Base-by-base conservation (phyloP, 2,797 vertebrate genomes). In the Halcyon smyrnensis region DNA sequence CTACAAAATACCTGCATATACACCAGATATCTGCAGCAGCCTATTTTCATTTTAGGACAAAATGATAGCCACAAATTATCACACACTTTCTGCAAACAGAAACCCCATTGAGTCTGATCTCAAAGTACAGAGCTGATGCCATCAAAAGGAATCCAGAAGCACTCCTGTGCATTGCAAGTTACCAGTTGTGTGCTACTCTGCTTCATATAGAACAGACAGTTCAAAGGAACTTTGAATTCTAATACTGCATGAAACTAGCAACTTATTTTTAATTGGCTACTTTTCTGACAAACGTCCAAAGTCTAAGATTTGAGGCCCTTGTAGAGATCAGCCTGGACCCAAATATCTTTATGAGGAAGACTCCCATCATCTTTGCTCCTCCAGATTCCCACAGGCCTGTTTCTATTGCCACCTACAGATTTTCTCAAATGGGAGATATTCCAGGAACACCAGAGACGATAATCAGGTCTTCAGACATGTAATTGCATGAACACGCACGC, bases 401-500 rank as follows among this genome's bases (percentile, higher is more conserved):
- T 93, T 76, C 63, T 64, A 36, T 50, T 77, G 82, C 87, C 75
- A 89, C 71, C 90, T 84, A 84, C 90, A 75, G 51, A 56, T 89
- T 83, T 93, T 93, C 75, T 65, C 64, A 92, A 93, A 71, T 23
- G 25, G 41, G 62, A 95, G 32, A 41, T 85, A 85, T 68, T 93
- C 81, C 81, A 78, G 68, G 64, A 88, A 80, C 64, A 93, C 56
- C 70, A 83, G 48, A 89, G 86, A 93, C 4, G 0, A 82, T 69
- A 90, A 95, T 92, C 84, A 93, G 73, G 75, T 64, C 79, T 95
- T 88, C 85, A 96, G 78, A 96, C 87, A 62, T 57, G 75, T 96
- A 92, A 63, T 53, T 82, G 56, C 89, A 84, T 32, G 91, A 93
- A 89, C 59, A 59, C 2, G 3, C 93, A 92, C 0, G 0, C 56